Conservation (phyloP, 2,113 vertebrate genomes). For the Podarcis raffonei region DNA sequence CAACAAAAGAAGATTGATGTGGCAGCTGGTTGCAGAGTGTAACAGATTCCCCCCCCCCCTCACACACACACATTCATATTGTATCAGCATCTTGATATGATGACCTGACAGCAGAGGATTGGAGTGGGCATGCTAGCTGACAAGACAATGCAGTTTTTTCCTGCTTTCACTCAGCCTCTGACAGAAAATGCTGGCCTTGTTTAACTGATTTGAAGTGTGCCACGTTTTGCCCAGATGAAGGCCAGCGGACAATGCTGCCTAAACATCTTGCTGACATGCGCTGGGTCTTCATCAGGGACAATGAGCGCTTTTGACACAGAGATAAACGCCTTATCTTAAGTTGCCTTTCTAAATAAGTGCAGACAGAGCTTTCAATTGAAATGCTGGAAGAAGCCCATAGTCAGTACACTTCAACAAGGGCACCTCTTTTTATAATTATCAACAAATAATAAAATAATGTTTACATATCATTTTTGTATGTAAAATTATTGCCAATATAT, state of each 20-base stretch:
- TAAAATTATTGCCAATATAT: background rate
- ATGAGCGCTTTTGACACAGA: constrained; percentile 32
- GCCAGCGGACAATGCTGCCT: constrained; percentile 30
- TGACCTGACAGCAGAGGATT: background rate
- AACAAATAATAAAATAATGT: background rate
- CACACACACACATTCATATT: constrained; percentile 32
- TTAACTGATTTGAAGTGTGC: constrained; percentile 50
- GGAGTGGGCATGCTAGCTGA: constrained; percentile 6
- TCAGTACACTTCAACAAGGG: constrained; percentile 20
- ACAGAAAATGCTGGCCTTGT: rapidly evolving
- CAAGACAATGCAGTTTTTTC: constrained; percentile 24
- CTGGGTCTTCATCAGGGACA: constrained; percentile 33
- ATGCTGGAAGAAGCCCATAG: background rate
- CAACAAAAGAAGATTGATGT: constrained; percentile 45
- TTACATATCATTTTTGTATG: background rate
- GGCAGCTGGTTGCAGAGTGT: constrained; percentile 48
- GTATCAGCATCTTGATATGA: constrained; percentile 52
- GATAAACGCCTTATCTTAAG: constrained; percentile 55
- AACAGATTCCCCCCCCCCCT: background rate
- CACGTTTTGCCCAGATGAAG: background rate
- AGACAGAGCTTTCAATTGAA: background rate
- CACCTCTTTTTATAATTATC: background rate
- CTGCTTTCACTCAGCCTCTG: background rate
- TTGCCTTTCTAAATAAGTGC: constrained; percentile 8
- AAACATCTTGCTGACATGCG: constrained; percentile 19